Evolutionary conservation across 1,140 invertebrate genomes (phyloP), one percentile per base, ranked within the genome.

Genomic region (Hyles euphorbiae): DNA sequence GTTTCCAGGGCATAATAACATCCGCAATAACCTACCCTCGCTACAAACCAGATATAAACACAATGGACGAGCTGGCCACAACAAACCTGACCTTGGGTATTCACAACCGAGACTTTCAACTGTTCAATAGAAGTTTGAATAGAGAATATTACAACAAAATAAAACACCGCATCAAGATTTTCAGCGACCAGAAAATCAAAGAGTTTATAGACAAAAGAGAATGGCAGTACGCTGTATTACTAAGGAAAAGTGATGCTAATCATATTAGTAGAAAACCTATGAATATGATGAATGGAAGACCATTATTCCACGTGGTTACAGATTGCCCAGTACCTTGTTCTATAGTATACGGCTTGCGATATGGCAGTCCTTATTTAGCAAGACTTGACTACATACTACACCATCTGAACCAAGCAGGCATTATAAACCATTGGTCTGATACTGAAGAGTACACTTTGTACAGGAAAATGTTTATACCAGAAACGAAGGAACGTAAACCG

Each of bases 11-110:
- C 4, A 83, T 88, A 9, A 70, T 88, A 59, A 82, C 76, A 47
- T 82, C 86, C 47, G 80, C 86, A 40, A 73, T 88, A 65, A 74
- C 81, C n/a, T 86, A 87, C 62, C 80, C 85, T 47, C 67, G 87
- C 67, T 82, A 73, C 53, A 81, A 77, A 66, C 65, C 73, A 49
- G 76, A 87, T 56, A 68, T 83, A 32, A 74, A 80, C 48, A 79
- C 75, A 9, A 45, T 83, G 59, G 12, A 60, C 0, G 73, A 83
- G 62, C 55, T 89, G 49, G 45, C 69, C 32, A 3, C 64, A 36
- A 66, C 74, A 44, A 87, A 87, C 58, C 62, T 83, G 36, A 85
- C 76, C 1, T 67, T 89, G 53, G 84, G 65, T 32, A 67, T 88
- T 3, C 83, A 88, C 54, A 81, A 81, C n/a, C 72, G 84, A 43